phyloP scores from a whole-genome alignment of 2,797 vertebrate genomes.

The Buphagus erythrorhynchus region DNA sequence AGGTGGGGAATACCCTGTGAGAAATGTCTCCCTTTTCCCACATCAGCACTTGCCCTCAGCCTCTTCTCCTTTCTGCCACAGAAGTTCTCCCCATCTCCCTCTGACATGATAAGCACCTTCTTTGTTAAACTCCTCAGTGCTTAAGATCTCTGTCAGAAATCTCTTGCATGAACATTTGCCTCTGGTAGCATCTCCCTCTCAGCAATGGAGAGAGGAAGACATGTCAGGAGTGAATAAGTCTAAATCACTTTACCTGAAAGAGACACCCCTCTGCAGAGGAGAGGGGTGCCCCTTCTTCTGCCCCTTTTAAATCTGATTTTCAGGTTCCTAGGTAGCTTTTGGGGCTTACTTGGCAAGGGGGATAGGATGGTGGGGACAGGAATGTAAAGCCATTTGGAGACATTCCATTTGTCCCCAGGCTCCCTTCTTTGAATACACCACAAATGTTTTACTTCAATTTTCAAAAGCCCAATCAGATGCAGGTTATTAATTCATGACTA shows the following conservation, averaged over 20 bases:
- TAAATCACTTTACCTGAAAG: not conserved
- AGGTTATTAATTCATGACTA: conserved; percentile 39
- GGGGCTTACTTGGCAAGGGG: not conserved
- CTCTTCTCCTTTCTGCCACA: not conserved
- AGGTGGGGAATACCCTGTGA: not conserved
- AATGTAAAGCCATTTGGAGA: not conserved
- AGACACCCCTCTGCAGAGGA: not conserved
- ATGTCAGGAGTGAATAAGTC: not conserved
- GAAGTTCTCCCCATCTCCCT: not conserved
- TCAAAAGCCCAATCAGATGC: not conserved
- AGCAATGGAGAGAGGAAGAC: not conserved
- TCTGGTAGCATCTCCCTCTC: not conserved
- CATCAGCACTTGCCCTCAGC: not conserved
- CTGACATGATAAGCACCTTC: not conserved
- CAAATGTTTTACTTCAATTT: not conserved
- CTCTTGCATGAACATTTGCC: fast-evolving
- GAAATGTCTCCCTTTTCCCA: not conserved
- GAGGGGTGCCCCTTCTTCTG: no score
- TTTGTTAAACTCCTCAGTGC: not conserved
- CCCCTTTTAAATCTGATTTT: not conserved
- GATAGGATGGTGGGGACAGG: not conserved
- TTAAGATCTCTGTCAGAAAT: not conserved
- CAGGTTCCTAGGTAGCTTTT: not conserved
- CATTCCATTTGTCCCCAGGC: not conserved
- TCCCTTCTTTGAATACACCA: not conserved